Conservation (phyloP, 2,797 vertebrate species). For the Mormyrus proboscirostris region DNA sequence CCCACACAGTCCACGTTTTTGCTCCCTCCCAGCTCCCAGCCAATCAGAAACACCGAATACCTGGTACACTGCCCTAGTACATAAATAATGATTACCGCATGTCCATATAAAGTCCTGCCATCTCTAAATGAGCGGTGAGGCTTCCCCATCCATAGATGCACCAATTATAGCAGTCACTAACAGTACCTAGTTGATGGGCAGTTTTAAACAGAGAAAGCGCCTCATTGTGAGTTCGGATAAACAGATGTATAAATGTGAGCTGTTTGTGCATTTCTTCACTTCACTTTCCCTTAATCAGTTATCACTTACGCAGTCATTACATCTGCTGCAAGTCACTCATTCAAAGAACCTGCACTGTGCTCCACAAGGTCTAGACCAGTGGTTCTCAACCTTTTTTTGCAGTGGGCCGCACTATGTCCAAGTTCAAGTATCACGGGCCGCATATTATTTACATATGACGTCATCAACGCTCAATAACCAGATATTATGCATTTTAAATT, state of each 20-base stretch:
- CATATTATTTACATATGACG: too few relatives aligned
- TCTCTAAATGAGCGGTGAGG: background rate
- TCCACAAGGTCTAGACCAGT: background rate
- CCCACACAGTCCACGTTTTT: background rate
- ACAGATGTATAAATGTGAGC: background rate
- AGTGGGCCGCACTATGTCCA: too few relatives aligned
- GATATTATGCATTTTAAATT: too few relatives aligned
- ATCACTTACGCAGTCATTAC: background rate
- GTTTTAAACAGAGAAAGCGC: background rate
- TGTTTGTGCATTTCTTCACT: background rate
- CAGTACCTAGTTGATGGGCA: background rate
- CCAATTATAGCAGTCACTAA: background rate
- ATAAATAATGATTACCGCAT: background rate
- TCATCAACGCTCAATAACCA: too few relatives aligned
- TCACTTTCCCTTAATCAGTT: background rate
- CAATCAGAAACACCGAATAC: too few relatives aligned
- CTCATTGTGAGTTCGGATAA: background rate
- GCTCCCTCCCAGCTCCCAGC: background rate
- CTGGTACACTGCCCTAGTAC: background rate
- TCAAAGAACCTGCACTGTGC: background rate
- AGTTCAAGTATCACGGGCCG: too few relatives aligned
- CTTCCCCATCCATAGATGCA: background rate
- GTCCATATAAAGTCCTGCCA: background rate
- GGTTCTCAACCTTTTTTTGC: too few relatives aligned
- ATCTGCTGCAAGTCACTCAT: background rate